phyloP scores from a whole-genome alignment of 2,113 vertebrate genomes.

The Nothoprocta pentlandii region DNA sequence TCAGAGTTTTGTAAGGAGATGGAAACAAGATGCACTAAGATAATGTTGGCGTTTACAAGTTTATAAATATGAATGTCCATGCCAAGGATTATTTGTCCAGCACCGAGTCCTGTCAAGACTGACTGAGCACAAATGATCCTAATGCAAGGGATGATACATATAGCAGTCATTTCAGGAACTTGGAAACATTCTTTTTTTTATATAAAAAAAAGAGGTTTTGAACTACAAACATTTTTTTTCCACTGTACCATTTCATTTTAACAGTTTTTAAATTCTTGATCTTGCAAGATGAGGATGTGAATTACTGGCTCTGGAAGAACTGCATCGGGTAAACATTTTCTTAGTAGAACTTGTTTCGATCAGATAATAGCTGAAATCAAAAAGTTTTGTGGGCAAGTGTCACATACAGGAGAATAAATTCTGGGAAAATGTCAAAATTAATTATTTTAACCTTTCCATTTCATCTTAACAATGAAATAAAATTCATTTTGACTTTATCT shows the following conservation, averaged over 20 bases:
- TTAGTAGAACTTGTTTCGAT: neutral
- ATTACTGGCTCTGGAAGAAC: neutral
- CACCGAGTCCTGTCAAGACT: neutral
- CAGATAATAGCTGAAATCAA: neutral
- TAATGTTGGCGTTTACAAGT: constrained; percentile 15
- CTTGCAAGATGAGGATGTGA: neutral
- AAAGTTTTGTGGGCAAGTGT: neutral
- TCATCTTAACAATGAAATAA: neutral
- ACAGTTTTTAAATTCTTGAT: neutral
- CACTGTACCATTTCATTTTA: neutral
- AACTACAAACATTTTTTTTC: neutral
- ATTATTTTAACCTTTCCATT: neutral
- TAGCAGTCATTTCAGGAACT: neutral
- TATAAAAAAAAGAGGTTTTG: neutral
- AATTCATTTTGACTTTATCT: neutral
- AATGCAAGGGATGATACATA: neutral
- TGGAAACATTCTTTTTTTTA: neutral
- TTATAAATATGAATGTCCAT: neutral
- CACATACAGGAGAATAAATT: neutral
- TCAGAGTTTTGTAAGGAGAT: constrained; percentile 11
- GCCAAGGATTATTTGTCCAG: neutral
- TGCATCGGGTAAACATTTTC: neutral
- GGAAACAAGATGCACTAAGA: constrained; percentile 31
- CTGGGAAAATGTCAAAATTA: neutral
- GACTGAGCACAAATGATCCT: neutral